Conservation (phyloP, 2,113 vertebrate genomes). For the Nothobranchius kuhntae region DNA sequence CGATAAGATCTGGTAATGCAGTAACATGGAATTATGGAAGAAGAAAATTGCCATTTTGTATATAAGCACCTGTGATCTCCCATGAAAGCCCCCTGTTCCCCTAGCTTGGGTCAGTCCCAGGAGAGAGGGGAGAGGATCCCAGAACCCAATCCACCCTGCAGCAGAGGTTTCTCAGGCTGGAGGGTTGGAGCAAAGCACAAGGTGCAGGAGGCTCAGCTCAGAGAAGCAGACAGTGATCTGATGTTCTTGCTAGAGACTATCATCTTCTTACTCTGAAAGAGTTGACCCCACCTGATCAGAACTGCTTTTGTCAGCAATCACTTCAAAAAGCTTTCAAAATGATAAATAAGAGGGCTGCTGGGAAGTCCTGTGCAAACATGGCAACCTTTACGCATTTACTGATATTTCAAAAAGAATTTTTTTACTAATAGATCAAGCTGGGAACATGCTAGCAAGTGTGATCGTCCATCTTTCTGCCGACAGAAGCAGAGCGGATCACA, state of each 20-base stretch:
- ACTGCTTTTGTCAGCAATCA: constrained; percentile 64
- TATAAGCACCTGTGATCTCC: constrained; percentile 85
- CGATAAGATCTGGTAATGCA: constrained; percentile 83
- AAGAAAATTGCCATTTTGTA: constrained; percentile 84
- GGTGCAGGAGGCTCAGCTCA: constrained; percentile 71
- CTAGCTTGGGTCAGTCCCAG: constrained; percentile 67
- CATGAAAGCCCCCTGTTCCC: constrained; percentile 76
- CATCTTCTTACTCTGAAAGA: constrained; percentile 50
- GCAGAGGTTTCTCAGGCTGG: constrained; percentile 62
- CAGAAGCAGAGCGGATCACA: constrained; percentile 14
- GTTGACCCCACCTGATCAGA: constrained; percentile 21
- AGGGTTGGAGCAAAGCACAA: constrained; percentile 59
- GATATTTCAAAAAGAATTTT: constrained; percentile 51
- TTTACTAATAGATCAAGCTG: too few relatives aligned
- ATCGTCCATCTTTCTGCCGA: constrained; percentile 21
- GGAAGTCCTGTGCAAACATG: not conserved
- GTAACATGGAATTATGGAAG: constrained; percentile 84
- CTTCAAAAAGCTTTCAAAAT: constrained; percentile 56
- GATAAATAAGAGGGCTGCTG: constrained; percentile 54
- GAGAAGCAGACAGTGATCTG: constrained; percentile 59
- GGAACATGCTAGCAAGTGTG: not conserved
- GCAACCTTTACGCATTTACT: constrained; percentile 22
- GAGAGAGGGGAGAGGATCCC: constrained; percentile 63
- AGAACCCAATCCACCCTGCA: constrained; percentile 71
- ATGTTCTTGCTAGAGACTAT: constrained; percentile 63